A percentile compares a stretch with the other conserved stretches of the same genome.
phyloP scores from a whole-genome alignment of 2,797 vertebrate species.

The Leptoclinus maculatus region DNA sequence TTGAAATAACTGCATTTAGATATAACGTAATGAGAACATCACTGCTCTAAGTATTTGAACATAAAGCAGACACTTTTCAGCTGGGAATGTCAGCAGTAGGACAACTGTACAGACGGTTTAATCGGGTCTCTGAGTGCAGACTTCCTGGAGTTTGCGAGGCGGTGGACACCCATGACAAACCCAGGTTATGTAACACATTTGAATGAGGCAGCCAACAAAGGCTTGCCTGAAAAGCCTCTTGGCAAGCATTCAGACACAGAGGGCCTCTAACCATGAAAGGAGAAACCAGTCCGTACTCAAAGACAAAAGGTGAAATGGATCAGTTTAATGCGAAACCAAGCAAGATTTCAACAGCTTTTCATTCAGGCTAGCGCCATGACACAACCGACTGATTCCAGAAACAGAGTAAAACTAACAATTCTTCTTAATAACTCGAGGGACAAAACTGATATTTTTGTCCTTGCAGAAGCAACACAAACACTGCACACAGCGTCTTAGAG shows the following conservation, averaged over 20 bases:
- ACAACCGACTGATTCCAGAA: slow-evolving; percentile 57
- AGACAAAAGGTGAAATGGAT: slow-evolving; percentile 58
- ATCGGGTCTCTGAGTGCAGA: not conserved
- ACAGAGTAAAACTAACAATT: slow-evolving; percentile 59
- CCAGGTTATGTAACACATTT: slow-evolving; percentile 42
- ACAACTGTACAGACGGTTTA: not conserved
- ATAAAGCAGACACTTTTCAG: not conserved
- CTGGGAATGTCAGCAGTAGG: not conserved
- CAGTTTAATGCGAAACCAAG: slow-evolving; percentile 78
- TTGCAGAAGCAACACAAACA: slow-evolving; percentile 65
- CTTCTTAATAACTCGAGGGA: slow-evolving; percentile 28
- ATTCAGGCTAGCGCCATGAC: slow-evolving; percentile 59
- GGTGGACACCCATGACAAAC: not conserved
- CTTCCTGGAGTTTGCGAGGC: not conserved
- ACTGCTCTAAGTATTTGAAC: not conserved
- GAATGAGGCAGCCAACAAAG: not conserved
- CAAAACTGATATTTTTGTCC: slow-evolving; percentile 32
- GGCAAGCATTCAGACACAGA: slow-evolving; percentile 15
- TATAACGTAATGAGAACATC: not conserved
- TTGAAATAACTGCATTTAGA: too few relatives aligned
- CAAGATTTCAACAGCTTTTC: slow-evolving; percentile 70
- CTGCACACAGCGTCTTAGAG: slow-evolving; percentile 58
- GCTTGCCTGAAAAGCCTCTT: not conserved
- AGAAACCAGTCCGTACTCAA: slow-evolving; percentile 28
- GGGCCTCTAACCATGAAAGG: slow-evolving; percentile 15